These are phyloP conservation scores for Crocidura indochinensis DNA, from an alignment of 2,797 vertebrate species.

Conservation along the genomic window DNA sequence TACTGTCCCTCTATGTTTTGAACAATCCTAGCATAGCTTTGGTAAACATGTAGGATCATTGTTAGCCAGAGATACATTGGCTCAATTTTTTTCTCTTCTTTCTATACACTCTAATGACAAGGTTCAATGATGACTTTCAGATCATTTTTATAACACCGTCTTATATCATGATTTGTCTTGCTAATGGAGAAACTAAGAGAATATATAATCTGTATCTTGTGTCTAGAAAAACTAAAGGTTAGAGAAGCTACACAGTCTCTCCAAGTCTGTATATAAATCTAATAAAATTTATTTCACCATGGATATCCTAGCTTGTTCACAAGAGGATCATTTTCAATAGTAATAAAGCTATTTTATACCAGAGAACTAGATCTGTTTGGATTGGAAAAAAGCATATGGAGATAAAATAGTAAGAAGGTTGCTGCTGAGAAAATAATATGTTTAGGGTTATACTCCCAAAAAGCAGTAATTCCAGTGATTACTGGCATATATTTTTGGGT, in stretches of 20 bases:
- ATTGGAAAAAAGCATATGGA: conserved; percentile 66
- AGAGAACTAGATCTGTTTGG: conserved; percentile 47
- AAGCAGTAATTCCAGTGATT: conserved; percentile 77
- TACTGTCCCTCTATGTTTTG: not conserved
- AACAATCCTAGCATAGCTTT: not conserved
- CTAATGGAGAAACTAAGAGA: not conserved
- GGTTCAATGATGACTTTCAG: not conserved
- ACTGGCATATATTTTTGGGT: conserved; percentile 64
- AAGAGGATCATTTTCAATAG: conserved; percentile 55
- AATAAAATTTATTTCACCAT: conserved; percentile 44
- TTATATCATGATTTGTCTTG: conserved; percentile 8
- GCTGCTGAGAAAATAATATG: conserved; percentile 80
- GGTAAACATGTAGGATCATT: not conserved
- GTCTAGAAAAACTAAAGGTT: conserved; percentile 21
- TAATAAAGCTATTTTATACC: conserved; percentile 50
- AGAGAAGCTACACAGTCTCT: conserved; percentile 11
- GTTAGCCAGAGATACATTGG: not conserved
- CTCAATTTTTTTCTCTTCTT: conserved; percentile 5
- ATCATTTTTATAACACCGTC: conserved; percentile 25
- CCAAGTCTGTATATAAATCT: not conserved
- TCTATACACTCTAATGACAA: not conserved
- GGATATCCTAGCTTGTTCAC: conserved; percentile 50
- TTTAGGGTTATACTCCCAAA: conserved; percentile 56
- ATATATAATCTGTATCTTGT: not conserved
- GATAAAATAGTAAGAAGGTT: conserved; percentile 70